Base-by-base conservation (phyloP, 2,888 invertebrate species). In the Schizotus pectinicornis region DNA sequence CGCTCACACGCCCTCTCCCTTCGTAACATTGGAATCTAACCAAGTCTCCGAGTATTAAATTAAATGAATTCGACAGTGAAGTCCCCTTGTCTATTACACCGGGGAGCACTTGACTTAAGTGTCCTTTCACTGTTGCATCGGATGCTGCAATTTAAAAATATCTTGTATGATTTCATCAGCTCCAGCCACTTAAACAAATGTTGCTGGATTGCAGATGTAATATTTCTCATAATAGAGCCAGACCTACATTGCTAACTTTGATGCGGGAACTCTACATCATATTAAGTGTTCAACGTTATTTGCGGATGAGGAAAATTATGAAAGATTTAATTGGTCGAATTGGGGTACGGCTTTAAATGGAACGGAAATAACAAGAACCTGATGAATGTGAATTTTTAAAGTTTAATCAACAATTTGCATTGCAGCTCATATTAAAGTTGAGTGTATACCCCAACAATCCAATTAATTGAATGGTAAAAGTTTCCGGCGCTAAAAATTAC, bases 131-230 rank as follows among this genome's bases (percentile, higher is more conserved):
- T 56, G 56, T 61, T 61, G 61, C 57, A 64, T 55, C 54, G 47
- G 60, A 63, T 59, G 62, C 59, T 61, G 62, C 62, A 63, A 60
- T 65, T 62, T 67, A 56, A 61, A 63, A 63, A 65, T 62, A 62
- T 65, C 58, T 47, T 49, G 55, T 47, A 37, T 49, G 36, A 49
- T 61, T 52, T 46, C 42, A 45, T 48, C 42, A 43, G 54, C 39
- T 57, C 47, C 45, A 59, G 47, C 60, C 62, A 52, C 65, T 62
- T 52, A 52, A 62, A 54, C 53, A 64, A 62, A 63, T 61, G 64
- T 63, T 52, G 41, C 56, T 33, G 36, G 48, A 45, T 14, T 59
- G 12, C 50, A 43, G 41, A 50, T 47, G 37, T 54, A 59, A 62
- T 59, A 56, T 56, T 56, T 59, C 56, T 56, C 48, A 59, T 59